Evolutionary conservation across 2,888 invertebrate species (phyloP).

Genomic region (Altica lythri): DNA sequence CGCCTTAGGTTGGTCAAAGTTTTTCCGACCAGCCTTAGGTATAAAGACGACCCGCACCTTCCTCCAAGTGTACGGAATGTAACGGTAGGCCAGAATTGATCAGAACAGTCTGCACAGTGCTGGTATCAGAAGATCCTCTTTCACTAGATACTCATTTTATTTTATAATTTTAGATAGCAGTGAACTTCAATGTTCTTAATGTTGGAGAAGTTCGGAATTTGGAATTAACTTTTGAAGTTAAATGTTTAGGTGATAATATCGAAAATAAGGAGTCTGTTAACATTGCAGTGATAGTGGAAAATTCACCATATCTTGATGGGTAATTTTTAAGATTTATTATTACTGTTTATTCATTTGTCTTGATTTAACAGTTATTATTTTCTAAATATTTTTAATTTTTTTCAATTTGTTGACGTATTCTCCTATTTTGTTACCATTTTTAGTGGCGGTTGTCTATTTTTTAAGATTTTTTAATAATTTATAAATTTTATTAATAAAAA

Average conservation of each 20-base stretch:
- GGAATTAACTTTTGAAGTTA: conserved; percentile 30
- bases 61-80: too few relatives aligned
- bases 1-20: too few relatives aligned
- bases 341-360: too few relatives aligned
- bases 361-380: too few relatives aligned
- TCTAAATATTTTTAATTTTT: not conserved
- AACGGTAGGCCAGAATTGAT: too few relatives aligned
- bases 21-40: too few relatives aligned
- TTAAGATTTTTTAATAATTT: not conserved
- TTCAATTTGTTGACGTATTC: not conserved
- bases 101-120: too few relatives aligned
- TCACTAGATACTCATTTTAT: too few relatives aligned
- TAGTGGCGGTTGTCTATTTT: not conserved
- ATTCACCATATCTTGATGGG: conserved; percentile 39
- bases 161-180: conserved; percentile 25
- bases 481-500: not conserved
- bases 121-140: too few relatives aligned
- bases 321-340: conserved; percentile 25
- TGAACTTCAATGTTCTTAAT: conserved; percentile 32
- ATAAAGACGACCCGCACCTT: too few relatives aligned
- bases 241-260: conserved; percentile 36
- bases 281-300: conserved; percentile 27
- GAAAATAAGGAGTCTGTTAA: conserved; percentile 15
- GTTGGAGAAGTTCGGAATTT: conserved; percentile 22
- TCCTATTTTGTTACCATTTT: too few relatives aligned